Percentiles rank a stretch among this genome's conserved stretches.
These are phyloP conservation scores for Jacana jacana DNA, from an alignment of 2,113 vertebrate genomes.

Conservation along the genomic window DNA sequence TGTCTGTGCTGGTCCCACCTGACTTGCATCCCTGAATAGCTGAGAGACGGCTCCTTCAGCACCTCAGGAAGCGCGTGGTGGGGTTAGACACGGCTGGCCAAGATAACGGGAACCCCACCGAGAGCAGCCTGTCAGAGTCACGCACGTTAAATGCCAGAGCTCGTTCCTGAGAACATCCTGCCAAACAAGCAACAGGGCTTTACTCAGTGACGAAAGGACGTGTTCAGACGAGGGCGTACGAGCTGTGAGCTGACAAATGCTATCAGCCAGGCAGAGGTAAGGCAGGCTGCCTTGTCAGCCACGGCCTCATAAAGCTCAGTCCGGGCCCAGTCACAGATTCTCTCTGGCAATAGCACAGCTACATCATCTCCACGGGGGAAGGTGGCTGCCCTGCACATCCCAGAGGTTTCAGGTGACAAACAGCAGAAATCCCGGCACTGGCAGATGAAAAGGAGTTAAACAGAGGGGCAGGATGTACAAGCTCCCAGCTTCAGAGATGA, in stretches of 20 bases:
- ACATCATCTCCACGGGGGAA: neutral
- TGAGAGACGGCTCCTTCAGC: neutral
- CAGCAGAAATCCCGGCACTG: neutral
- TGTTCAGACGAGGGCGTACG: neutral
- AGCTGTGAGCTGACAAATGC: neutral
- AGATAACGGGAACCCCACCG: neutral
- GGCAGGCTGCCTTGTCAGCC: neutral
- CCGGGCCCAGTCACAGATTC: neutral
- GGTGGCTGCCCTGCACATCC: neutral
- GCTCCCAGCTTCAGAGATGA: neutral
- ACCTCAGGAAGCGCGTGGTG: accelerated
- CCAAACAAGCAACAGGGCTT: neutral
- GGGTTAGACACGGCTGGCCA: neutral
- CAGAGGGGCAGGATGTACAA: neutral
- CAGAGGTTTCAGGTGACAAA: neutral
- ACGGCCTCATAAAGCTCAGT: neutral
- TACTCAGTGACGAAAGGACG: accelerated
- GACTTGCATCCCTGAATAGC: neutral
- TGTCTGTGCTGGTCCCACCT: neutral
- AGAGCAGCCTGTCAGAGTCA: neutral
- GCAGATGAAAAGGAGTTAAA: neutral
- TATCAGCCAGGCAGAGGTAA: neutral
- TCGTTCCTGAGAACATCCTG: neutral
- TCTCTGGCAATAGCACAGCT: accelerated
- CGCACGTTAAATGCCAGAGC: neutral